A percentile compares a stretch with the other conserved stretches of the same genome.
Evolutionary conservation across 2,888 invertebrate genomes (phyloP).

Genomic region (Rhopalosiphum nymphaeae): DNA sequence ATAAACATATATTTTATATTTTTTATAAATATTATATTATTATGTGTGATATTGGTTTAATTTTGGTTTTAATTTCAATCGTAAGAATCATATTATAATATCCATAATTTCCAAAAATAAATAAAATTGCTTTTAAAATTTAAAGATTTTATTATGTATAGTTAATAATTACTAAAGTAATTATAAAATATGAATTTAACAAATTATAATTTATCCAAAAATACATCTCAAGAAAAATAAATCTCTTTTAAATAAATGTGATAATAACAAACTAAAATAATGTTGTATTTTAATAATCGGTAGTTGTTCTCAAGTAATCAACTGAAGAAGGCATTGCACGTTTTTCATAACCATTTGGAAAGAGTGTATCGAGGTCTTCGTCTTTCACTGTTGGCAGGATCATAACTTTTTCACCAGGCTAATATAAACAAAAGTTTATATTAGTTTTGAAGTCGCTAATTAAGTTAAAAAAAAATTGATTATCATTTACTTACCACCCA

Average conservation of each 20-base stretch:
- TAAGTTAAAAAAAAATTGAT: not conserved
- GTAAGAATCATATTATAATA: not conserved
- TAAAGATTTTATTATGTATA: not conserved
- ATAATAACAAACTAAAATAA: not conserved
- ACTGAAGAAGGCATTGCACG: slow-evolving; percentile 83
- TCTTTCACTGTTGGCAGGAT: slow-evolving; percentile 80
- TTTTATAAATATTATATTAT: not conserved
- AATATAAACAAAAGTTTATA: slow-evolving; percentile 68
- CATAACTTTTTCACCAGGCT: slow-evolving; percentile 85
- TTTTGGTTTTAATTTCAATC: not conserved
- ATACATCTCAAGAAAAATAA: not conserved
- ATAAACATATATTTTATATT: not conserved
- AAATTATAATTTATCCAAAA: not conserved
- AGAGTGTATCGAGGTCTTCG: slow-evolving; percentile 77
- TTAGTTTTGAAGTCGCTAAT: not conserved
- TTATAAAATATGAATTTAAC: not conserved
- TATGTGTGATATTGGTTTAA: not conserved
- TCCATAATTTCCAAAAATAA: not conserved
- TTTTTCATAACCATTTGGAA: slow-evolving; percentile 79
- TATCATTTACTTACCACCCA: slow-evolving; percentile 78
- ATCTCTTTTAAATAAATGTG: not conserved
- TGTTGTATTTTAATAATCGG: slow-evolving; percentile 72
- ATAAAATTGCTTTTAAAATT: not conserved
- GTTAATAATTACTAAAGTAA: not conserved
- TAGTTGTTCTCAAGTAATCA: slow-evolving; percentile 81